Evolutionary conservation across 1,140 invertebrate genomes (phyloP).

Genomic region (Zaprionus nigranus): DNA sequence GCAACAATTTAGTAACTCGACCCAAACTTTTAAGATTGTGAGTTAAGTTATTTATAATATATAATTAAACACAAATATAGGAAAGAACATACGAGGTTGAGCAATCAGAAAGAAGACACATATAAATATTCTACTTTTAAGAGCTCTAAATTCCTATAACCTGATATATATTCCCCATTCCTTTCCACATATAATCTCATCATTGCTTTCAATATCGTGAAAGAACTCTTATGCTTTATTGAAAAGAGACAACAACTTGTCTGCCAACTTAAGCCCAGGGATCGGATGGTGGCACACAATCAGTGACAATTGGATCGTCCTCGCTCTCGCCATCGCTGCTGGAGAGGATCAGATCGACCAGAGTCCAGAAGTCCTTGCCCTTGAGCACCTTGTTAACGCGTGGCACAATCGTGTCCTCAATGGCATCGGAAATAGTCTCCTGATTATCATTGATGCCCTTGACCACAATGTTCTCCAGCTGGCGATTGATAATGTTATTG

Average conservation of each 20-base stretch:
- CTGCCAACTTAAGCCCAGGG: constrained; percentile 72
- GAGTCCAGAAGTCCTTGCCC: constrained; percentile 80
- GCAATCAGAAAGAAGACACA: not conserved
- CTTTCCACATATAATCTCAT: not conserved
- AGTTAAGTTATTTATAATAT: too few species aligned
- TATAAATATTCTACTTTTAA: not conserved
- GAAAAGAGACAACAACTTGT: not conserved
- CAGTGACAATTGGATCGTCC: constrained; percentile 71
- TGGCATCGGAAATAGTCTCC: constrained; percentile 63
- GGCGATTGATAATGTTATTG: constrained; percentile 66
- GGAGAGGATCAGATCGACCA: constrained; percentile 73
- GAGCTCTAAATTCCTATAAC: too few species aligned
- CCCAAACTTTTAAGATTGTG: too few species aligned
- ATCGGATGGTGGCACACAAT: constrained; percentile 73
- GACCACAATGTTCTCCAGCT: constrained; percentile 70
- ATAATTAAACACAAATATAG: too few species aligned
- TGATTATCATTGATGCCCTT: constrained; percentile 67
- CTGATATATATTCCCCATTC: not conserved
- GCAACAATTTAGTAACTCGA: too few species aligned
- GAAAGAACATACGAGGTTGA: not conserved
- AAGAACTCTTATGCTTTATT: constrained; percentile 32
- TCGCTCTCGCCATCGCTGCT: constrained; percentile 67
- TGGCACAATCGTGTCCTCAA: constrained; percentile 70
- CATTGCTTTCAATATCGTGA: constrained; percentile 1
- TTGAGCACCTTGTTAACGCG: constrained; percentile 75